Evolutionary conservation across 2,113 vertebrate species (phyloP), one percentile per base, ranked within the genome.

Genomic region (Thymallus thymallus): DNA sequence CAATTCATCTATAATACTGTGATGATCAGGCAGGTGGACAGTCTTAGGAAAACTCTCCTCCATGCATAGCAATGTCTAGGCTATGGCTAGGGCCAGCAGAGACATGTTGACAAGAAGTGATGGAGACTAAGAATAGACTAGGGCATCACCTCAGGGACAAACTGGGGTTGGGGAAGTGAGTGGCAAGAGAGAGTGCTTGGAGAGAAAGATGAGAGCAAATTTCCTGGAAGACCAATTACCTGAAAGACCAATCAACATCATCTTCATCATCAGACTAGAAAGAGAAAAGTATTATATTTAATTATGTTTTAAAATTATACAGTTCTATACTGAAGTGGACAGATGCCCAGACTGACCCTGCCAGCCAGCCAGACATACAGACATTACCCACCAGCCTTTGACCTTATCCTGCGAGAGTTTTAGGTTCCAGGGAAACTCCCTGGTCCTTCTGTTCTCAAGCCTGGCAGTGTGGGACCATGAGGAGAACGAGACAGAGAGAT

Each of bases 401-500:
- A 87, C 84, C 85, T 90, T 82, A 79, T 87, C 87, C 85, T 84
- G 60, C 5, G 84, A 83, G 86, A 86, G 85, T 76, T 79, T 90
- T 73, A 74, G 30, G 85, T 90, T 90, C 88, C 90, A 90, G 88
- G 91, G 90, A 90, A 88, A 86, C 80, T 86, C 85, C 88, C 84
- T 87, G 75, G 80, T 72, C 81, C 78, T 83, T 84, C 85, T 77
- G 74, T 82, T 86, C 32, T 75, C 71, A 76, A 55, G 85, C 79
- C 81, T 88, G 86, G 82, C 84, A 82, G 71, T 76, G 60, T 55
- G 75, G 76, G 26, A 65, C 63, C 26, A 84, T 41, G 66, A 55
- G 51, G 75, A 83, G 69, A 80, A 67, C 10, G 32, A 70, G 81
- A 72, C 76, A 70, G 67, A 35, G 22, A 79, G 69, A 51, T 48